A percentile compares a stretch with the other conserved stretches of the same genome.
Evolutionary conservation across 2,797 vertebrate genomes (phyloP).

Genomic region (Cacajao melanocephalus): DNA sequence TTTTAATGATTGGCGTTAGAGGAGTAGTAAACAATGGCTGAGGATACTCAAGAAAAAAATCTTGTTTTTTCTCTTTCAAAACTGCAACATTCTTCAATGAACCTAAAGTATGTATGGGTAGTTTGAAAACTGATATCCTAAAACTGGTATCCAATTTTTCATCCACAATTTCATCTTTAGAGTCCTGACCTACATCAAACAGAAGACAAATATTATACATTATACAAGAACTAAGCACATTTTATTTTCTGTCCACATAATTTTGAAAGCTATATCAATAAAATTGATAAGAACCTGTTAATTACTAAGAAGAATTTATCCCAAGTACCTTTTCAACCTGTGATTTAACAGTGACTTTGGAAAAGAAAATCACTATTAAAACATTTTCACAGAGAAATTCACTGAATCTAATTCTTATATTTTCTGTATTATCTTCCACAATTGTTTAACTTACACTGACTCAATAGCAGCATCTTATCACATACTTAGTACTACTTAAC

Average conservation of each 20-base stretch:
- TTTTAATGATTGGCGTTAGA: not conserved
- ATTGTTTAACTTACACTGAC: not conserved
- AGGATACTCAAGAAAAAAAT: not conserved
- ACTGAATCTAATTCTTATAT: not conserved
- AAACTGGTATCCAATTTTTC: constrained; percentile 54
- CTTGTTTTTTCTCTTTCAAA: constrained; percentile 60
- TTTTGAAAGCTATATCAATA: constrained; percentile 28
- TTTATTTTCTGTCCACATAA: constrained; percentile 20
- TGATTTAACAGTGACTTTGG: not conserved
- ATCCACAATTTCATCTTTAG: constrained; percentile 10
- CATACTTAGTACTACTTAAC: not conserved
- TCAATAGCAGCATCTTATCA: not conserved
- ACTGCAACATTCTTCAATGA: constrained; percentile 52
- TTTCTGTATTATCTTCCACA: not conserved
- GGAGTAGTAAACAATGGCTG: constrained; percentile 37
- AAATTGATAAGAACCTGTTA: not conserved
- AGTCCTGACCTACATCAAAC: constrained; percentile 17
- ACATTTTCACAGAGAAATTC: not conserved
- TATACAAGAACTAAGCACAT: not conserved
- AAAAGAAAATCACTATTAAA: not conserved
- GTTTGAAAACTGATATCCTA: constrained; percentile 73
- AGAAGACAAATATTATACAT: not conserved
- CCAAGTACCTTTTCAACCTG: not conserved
- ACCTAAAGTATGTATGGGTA: constrained; percentile 55
- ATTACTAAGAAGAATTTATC: not conserved